A percentile compares a stretch with the other conserved stretches of the same genome.
These are phyloP conservation scores for Cotesia vestalis DNA, from an alignment of 1,140 invertebrate genomes.

Conservation along the genomic window DNA sequence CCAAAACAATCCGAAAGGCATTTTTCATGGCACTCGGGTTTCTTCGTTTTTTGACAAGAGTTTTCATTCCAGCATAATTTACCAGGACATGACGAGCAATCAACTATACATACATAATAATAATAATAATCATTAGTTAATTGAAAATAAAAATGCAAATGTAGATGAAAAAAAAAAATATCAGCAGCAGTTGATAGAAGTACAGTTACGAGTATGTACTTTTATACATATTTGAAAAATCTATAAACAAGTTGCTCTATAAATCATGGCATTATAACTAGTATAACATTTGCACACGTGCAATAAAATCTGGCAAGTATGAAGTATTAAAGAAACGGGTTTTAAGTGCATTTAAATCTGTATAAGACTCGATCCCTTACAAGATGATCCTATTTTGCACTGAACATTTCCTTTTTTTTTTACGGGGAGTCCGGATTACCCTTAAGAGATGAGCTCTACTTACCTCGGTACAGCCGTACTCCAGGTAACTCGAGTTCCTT, in stretches of 20 bases:
- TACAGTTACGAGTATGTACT: background rate
- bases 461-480: too few species aligned
- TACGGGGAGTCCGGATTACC: too few species aligned
- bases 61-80: slow-evolving; percentile 52
- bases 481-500: too few species aligned
- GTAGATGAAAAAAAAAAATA: slow-evolving; percentile 17
- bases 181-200: background rate
- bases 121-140: background rate
- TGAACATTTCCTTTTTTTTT: too few species aligned
- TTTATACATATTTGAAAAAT: background rate
- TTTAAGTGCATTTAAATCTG: background rate
- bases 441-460: too few species aligned
- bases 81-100: slow-evolving; percentile 49
- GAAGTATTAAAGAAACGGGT: slow-evolving; percentile 17
- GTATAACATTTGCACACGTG: background rate
- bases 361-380: background rate
- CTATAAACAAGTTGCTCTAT: too few species aligned
- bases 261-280: too few species aligned
- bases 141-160: slow-evolving; percentile 17
- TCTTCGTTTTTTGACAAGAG: slow-evolving; percentile 48
- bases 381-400: background rate
- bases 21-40: slow-evolving; percentile 65
- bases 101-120: slow-evolving; percentile 35
- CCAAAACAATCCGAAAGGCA: slow-evolving; percentile 73
- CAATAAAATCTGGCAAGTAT: slow-evolving; percentile 10